Evolutionary conservation across 2,113 vertebrate genomes (phyloP).

Genomic region (Silurus glanis): DNA sequence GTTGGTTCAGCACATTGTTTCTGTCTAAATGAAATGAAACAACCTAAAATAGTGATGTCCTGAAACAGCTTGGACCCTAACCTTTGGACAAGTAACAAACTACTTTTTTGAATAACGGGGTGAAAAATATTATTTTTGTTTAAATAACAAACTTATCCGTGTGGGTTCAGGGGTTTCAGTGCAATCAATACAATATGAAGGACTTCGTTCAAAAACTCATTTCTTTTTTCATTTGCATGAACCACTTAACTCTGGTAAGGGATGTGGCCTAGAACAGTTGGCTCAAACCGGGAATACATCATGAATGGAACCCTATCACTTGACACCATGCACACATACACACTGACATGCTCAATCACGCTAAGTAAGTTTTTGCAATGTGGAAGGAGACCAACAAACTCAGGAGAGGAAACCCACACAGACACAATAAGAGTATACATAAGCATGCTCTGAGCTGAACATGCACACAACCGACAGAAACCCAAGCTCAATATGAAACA

Average conservation of each 20-base stretch:
- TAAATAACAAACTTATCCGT: background rate
- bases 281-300: background rate
- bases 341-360: background rate
- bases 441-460: background rate
- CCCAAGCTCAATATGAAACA: background rate
- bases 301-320: background rate
- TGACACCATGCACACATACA: background rate
- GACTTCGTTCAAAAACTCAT: background rate
- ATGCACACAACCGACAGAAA: background rate
- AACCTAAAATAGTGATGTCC: background rate
- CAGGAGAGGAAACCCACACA: background rate
- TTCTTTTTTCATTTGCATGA: background rate
- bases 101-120: too few relatives aligned
- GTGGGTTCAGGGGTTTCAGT: background rate
- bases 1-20: background rate
- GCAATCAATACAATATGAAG: background rate
- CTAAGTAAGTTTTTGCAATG: background rate
- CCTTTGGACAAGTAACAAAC: background rate
- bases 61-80: background rate
- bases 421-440: background rate
- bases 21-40: background rate
- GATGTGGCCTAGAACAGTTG: background rate
- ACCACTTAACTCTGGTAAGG: background rate
- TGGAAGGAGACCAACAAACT: background rate
- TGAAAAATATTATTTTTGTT: background rate